Evolutionary conservation across 2,113 vertebrate genomes (phyloP).

Genomic region (Passer montanus): DNA sequence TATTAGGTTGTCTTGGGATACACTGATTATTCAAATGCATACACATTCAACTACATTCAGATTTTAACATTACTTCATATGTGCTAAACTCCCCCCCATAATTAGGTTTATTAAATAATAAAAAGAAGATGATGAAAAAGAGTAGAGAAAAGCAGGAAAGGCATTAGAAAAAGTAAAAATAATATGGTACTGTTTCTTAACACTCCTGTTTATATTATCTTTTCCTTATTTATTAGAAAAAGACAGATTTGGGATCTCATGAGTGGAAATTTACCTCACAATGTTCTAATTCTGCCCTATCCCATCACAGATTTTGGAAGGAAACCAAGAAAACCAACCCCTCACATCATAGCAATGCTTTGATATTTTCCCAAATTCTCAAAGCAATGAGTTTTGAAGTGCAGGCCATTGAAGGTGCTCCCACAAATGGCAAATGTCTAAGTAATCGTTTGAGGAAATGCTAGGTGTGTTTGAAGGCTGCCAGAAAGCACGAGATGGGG

Average conservation of each 20-base stretch:
- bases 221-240: background rate
- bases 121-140: background rate
- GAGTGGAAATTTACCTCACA: background rate
- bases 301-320: background rate
- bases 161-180: background rate
- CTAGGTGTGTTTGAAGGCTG: background rate
- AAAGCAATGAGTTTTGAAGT: background rate
- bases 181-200: background rate
- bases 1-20: background rate
- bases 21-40: background rate
- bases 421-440: background rate
- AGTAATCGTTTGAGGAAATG: background rate
- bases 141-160: background rate
- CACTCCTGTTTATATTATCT: background rate
- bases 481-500: accelerated
- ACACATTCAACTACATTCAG: background rate
- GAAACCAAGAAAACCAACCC: background rate
- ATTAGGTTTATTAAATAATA: background rate
- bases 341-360: background rate
- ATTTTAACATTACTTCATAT: background rate
- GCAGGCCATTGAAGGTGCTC: background rate
- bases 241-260: background rate
- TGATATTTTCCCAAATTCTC: background rate
- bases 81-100: background rate
- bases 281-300: background rate